phyloP scores from a whole-genome alignment of 2,888 invertebrate genomes.

The Cephus sareptanus region DNA sequence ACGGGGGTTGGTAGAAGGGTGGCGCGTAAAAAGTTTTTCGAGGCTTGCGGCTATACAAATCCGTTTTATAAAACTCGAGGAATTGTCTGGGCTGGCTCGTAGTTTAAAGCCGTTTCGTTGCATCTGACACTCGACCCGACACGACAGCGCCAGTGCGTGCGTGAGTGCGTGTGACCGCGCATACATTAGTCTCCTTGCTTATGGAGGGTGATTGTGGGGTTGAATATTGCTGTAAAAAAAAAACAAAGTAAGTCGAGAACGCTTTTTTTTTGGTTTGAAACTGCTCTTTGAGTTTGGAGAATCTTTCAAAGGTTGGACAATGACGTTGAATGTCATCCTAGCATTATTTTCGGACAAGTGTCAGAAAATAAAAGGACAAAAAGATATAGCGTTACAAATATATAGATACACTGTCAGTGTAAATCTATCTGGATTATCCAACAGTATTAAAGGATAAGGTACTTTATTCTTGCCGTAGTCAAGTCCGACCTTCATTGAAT shows the following conservation, averaged over 20 bases:
- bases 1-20: not conserved
- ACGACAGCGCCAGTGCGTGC: not conserved
- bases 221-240: not conserved
- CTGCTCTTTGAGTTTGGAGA: not conserved
- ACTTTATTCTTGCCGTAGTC: not conserved
- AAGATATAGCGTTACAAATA: not conserved
- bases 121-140: not conserved
- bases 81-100: not conserved
- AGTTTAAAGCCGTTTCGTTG: not conserved
- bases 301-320: not conserved
- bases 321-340: not conserved
- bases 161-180: slow-evolving; percentile 14
- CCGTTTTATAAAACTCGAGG: not conserved
- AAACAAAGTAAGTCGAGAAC: not conserved
- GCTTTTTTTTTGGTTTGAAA: not conserved
- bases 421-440: not conserved
- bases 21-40: not conserved
- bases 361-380: not conserved
- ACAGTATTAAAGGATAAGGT: not conserved
- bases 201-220: slow-evolving; percentile 5
- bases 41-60: not conserved
- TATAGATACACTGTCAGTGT: not conserved
- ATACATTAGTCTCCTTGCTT: slow-evolving; percentile 10
- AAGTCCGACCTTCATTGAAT: not conserved
- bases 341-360: not conserved